Evolutionary conservation across 2,888 invertebrate genomes (phyloP).

Genomic region (Orthosia cruda): DNA sequence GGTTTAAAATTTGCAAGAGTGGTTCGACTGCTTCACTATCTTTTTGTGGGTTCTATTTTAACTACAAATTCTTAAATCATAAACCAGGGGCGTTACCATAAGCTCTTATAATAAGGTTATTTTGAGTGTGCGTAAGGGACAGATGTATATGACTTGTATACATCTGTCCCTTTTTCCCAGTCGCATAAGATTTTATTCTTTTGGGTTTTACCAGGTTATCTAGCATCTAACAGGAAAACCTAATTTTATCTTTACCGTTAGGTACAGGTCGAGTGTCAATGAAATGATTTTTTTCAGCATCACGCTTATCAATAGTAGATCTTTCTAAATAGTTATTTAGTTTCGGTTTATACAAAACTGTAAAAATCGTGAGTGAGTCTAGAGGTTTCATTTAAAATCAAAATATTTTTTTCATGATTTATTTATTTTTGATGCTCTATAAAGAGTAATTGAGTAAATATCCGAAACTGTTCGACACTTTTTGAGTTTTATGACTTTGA

Average conservation of each 20-base stretch:
- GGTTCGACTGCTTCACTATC: no score
- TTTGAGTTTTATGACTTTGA: background rate
- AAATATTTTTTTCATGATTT: background rate
- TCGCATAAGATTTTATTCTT: no score
- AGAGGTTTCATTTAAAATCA: slow-evolving; percentile 3
- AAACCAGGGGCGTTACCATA: no score
- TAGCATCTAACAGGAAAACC: background rate
- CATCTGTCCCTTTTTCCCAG: no score
- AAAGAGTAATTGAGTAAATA: background rate
- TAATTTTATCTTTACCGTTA: background rate
- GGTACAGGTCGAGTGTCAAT: background rate
- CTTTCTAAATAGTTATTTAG: slow-evolving; percentile 4
- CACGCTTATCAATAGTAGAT: slow-evolving; percentile 5
- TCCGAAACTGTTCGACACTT: background rate
- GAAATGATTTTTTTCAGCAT: slow-evolving; percentile 16
- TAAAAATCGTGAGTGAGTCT: background rate
- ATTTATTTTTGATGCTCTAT: background rate
- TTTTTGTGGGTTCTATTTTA: no score
- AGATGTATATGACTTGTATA: no score
- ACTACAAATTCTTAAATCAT: no score
- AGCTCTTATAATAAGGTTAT: no score
- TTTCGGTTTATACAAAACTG: background rate
- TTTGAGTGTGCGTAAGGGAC: no score
- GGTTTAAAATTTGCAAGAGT: background rate
- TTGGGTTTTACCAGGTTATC: background rate